These are phyloP conservation scores for Gouania willdenowi DNA, from an alignment of 2,797 vertebrate genomes.

Conservation along the genomic window DNA sequence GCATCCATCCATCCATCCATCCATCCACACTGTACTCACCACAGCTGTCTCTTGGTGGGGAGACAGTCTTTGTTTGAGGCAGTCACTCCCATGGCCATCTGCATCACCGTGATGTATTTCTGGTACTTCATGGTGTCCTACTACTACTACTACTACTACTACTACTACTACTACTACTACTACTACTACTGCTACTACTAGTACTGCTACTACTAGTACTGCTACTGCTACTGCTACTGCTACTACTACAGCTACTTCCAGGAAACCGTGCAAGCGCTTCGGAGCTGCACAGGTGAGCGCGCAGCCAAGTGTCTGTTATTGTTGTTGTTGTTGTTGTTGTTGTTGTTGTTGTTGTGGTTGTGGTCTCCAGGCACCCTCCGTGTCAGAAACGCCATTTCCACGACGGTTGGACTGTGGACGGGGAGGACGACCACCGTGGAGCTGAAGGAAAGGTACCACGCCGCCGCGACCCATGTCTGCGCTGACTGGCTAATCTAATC, in stretches of 20 bases:
- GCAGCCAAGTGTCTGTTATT: conserved; percentile 67
- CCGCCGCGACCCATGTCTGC: conserved; percentile 73
- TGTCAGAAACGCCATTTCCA: conserved; percentile 73
- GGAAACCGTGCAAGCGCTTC: conserved; percentile 68
- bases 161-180: conserved; percentile 1
- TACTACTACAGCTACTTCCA: too few species aligned
- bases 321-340: too few species aligned
- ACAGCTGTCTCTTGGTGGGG: conserved; percentile 91
- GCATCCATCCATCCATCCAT: too few species aligned
- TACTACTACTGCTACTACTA: background rate
- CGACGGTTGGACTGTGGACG: conserved; percentile 46
- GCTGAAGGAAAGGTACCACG: conserved; percentile 63
- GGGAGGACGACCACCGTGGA: conserved; percentile 57
- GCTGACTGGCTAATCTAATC: conserved; percentile 77
- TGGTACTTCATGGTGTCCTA: conserved; percentile 94
- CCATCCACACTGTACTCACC: conserved; percentile 84
- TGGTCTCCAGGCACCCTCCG: conserved; percentile 68
- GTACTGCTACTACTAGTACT: conserved; percentile 40
- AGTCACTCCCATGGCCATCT: conserved; percentile 99
- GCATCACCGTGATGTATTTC: conserved; percentile 99
- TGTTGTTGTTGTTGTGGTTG: too few species aligned
- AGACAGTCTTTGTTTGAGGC: conserved; percentile 96
- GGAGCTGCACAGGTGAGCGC: conserved; percentile 64
- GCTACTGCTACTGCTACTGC: too few species aligned
- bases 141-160: conserved; percentile 5